Evolutionary conservation across 2,113 vertebrate genomes (phyloP).

Genomic region (Strix aluco): DNA sequence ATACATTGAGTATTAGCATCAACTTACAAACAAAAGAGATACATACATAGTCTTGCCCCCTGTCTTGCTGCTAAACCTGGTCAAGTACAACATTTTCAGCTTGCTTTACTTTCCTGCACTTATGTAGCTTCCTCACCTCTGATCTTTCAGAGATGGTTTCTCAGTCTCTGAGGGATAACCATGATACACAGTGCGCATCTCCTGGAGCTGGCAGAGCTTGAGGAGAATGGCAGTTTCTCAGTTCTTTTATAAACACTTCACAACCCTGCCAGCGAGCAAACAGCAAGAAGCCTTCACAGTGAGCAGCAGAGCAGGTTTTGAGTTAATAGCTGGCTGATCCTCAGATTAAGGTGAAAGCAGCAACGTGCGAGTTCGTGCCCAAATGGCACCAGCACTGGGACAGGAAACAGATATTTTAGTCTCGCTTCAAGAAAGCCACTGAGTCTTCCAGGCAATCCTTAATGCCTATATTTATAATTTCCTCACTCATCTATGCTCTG

Average conservation of each 20-base stretch:
- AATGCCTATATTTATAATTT: not conserved
- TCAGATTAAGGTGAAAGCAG: slow-evolving; percentile 19
- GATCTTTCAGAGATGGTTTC: not conserved
- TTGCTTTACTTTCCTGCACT: not conserved
- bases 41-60: accelerated
- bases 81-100: not conserved
- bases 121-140: not conserved
- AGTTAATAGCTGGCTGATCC: slow-evolving; percentile 21
- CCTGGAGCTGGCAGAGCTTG: not conserved
- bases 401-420: not conserved
- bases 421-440: not conserved
- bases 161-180: not conserved
- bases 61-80: not conserved
- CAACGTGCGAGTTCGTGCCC: accelerated
- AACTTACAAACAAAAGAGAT: not conserved
- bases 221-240: slow-evolving; percentile 14
- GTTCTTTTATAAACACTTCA: slow-evolving; percentile 11
- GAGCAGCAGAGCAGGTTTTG: not conserved
- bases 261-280: not conserved
- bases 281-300: not conserved
- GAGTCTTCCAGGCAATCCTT: not conserved
- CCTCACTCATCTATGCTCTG: not conserved
- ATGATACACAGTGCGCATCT: accelerated
- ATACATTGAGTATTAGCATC: not conserved
- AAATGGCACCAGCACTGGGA: not conserved